Evolutionary conservation across 2,888 invertebrate genomes (phyloP), one percentile per base, ranked within the genome.

Genomic region (Oegoconia quadripuncta): DNA sequence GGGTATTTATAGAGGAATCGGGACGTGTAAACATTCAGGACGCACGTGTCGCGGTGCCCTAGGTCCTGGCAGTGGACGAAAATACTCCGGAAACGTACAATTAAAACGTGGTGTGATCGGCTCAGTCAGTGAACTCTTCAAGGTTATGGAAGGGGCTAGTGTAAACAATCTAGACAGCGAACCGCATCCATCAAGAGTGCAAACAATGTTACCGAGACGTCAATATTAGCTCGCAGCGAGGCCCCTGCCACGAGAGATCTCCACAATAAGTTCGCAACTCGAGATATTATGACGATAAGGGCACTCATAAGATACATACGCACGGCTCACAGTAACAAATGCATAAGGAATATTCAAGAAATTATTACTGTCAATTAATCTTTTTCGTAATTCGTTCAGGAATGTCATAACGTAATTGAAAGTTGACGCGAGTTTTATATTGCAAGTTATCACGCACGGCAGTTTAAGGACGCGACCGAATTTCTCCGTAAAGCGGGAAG

Each of bases 81-180:
- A 79, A 71, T 75, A 71, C 68, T 63, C 74, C 79, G 80, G 82
- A 83, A 79, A 61, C 65, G 53, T 55, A 69, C 70, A 73, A 76
- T 74, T 74, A 74, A 67, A 74, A 56, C 64, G 59, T 62, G 61
- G 55, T 60, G 53, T 62, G 60, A 64, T 55, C 53, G 57, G 31
- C 54, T 52, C 62, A 66, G 79, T 78, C 83, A 74, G 51, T 77
- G 80, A 84, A 74, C 84, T 67, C 71, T 16, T 46, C 80, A 82
- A 82, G 84, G 80, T 77, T 77, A 73, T 63, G 63, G 63, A 60
- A 66, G 64, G 69, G 72, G 77, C 64, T 55, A 78, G 64, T 55
- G 69, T 70, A 71, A 68, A 71, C 67, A 72, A 55, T 62, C 55
- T 57, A 52, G 44, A 60, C 57, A 48, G 53, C 67, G 64, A 61